phyloP scores from a whole-genome alignment of 2,113 vertebrate species.

The Blennius ocellaris region DNA sequence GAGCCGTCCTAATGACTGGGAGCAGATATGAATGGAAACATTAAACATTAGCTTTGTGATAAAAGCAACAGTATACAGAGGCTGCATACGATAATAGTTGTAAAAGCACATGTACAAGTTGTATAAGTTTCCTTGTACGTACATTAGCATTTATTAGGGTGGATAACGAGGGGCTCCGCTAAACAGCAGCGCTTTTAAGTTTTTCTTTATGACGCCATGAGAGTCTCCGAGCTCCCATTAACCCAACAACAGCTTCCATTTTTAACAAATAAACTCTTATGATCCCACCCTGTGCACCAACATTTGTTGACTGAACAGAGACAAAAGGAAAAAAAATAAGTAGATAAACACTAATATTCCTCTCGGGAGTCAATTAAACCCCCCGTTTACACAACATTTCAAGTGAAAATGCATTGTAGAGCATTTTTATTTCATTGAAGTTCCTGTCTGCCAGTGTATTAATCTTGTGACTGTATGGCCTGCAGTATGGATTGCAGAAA shows the following conservation, averaged over 20 bases:
- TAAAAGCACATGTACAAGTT: background rate
- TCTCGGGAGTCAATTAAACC: background rate
- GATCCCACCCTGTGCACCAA: background rate
- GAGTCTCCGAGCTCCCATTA: too few species aligned
- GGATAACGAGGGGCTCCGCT: background rate
- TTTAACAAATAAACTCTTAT: background rate
- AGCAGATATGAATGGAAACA: constrained; percentile 11
- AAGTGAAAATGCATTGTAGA: too few species aligned
- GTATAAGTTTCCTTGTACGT: background rate
- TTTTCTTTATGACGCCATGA: too few species aligned
- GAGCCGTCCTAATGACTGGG: constrained; percentile 18
- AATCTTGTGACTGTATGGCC: too few species aligned
- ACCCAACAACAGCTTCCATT: too few species aligned
- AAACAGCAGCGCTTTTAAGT: background rate
- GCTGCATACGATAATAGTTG: background rate
- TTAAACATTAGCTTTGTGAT: background rate
- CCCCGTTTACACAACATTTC: too few species aligned
- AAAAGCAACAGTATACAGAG: background rate
- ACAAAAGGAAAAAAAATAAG: background rate
- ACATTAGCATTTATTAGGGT: background rate
- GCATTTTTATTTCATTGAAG: too few species aligned
- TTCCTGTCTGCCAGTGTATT: too few species aligned
- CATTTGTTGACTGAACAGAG: too few species aligned
- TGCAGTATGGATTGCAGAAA: too few species aligned
- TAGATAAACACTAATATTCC: background rate